Evolutionary conservation across 1,140 invertebrate species (phyloP).

Genomic region (Drosophila teissieri): DNA sequence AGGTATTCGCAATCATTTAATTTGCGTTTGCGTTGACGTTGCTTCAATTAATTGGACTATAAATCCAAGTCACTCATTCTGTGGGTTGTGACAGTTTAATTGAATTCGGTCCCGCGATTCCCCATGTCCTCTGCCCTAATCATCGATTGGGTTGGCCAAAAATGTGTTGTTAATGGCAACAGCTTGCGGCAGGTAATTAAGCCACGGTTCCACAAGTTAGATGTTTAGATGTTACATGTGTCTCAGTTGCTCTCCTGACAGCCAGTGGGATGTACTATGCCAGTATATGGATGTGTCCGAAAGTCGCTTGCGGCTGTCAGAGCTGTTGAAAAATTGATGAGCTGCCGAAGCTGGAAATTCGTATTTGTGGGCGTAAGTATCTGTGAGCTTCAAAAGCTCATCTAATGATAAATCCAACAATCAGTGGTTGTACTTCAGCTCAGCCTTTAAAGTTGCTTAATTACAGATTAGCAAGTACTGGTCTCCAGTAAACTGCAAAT

Average conservation of each 20-base stretch:
- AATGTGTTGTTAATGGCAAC: slow-evolving; percentile 43
- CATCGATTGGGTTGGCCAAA: slow-evolving; percentile 25
- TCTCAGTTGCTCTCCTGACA: slow-evolving; percentile 9
- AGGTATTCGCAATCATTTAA: slow-evolving; percentile 65
- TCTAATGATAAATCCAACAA: slow-evolving; percentile 16
- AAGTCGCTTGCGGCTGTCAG: slow-evolving; percentile 57
- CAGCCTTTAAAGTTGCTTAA: background rate
- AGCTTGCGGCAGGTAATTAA: slow-evolving; percentile 49
- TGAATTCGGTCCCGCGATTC: slow-evolving; percentile 11
- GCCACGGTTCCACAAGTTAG: slow-evolving; percentile 17
- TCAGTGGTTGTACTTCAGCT: background rate
- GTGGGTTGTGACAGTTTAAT: slow-evolving; percentile 45
- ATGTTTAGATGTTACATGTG: slow-evolving; percentile 35
- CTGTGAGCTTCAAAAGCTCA: slow-evolving; percentile 2
- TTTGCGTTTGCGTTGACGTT: slow-evolving; percentile 59
- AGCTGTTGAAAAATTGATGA: slow-evolving; percentile 67
- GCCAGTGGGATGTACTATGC: slow-evolving; percentile 14
- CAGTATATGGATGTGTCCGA: slow-evolving; percentile 31
- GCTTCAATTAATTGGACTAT: slow-evolving; percentile 64
- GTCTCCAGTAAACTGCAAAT: background rate
- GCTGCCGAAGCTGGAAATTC: slow-evolving; percentile 10
- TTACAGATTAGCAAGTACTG: background rate
- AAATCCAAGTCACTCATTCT: slow-evolving; percentile 47
- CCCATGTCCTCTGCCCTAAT: background rate
- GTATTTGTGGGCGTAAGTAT: slow-evolving; percentile 10